These are phyloP conservation scores for Sebastes reedi DNA, from an alignment of 2,797 vertebrate species.

Conservation along the genomic window DNA sequence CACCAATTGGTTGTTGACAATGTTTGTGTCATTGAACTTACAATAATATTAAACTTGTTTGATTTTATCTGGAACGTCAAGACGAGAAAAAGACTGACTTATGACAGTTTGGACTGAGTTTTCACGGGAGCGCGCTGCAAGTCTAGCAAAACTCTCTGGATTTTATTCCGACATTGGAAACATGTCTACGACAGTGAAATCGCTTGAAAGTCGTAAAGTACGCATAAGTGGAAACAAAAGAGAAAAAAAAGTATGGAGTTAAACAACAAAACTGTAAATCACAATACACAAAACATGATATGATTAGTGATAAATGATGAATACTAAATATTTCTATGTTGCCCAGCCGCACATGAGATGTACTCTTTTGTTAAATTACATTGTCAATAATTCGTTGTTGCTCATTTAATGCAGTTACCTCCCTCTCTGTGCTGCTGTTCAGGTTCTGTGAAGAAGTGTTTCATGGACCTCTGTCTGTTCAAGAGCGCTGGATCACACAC, in stretches of 20 bases:
- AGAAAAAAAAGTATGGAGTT: not conserved
- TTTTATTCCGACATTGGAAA: too few species aligned
- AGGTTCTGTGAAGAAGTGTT: conserved; percentile 97
- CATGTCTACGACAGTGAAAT: too few species aligned
- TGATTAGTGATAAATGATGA: not conserved
- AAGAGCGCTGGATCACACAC: conserved; percentile 94
- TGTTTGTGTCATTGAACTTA: too few species aligned
- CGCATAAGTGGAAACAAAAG: too few species aligned
- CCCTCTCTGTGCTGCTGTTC: conserved; percentile 10
- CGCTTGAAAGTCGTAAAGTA: rapidly evolving
- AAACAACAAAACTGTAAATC: not conserved
- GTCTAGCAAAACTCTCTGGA: too few species aligned
- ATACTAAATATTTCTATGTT: not conserved
- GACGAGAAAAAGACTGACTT: too few species aligned
- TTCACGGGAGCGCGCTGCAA: too few species aligned
- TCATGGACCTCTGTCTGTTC: conserved; percentile 92
- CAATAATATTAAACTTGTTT: rapidly evolving
- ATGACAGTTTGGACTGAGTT: too few species aligned
- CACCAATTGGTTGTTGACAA: too few species aligned
- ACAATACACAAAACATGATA: not conserved
- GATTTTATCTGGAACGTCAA: too few species aligned
- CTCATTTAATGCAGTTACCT: not conserved
- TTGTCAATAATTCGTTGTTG: not conserved
- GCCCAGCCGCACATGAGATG: too few species aligned
- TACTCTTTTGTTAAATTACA: not conserved